These are phyloP conservation scores for Gallinago nigripennis DNA, from an alignment of 2,797 vertebrate genomes.

Conservation along the genomic window DNA sequence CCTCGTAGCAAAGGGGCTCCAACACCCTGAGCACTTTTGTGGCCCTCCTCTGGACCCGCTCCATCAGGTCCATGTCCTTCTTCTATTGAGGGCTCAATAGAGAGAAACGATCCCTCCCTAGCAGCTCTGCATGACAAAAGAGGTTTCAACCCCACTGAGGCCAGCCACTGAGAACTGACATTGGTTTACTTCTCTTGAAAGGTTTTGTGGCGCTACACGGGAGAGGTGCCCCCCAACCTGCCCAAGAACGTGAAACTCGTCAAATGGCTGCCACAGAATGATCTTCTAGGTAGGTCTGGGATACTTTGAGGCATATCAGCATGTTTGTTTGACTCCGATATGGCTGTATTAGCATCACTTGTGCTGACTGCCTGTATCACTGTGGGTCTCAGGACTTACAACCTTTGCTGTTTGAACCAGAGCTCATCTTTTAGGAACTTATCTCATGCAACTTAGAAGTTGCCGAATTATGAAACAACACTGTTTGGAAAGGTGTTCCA, in stretches of 20 bases:
- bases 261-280: constrained; percentile 95
- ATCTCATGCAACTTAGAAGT: not conserved
- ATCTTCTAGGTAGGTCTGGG: constrained; percentile 86
- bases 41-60: too few relatives aligned
- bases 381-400: not conserved
- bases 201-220: constrained; percentile 92
- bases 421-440: not conserved
- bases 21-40: too few relatives aligned
- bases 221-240: constrained; percentile 76
- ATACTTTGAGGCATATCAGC: not conserved
- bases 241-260: constrained; percentile 87
- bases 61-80: too few relatives aligned
- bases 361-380: not conserved
- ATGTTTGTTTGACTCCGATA: not conserved
- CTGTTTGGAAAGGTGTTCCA: not conserved
- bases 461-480: fast-evolving
- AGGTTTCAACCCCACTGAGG: not conserved
- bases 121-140: not conserved
- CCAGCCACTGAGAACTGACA: not conserved
- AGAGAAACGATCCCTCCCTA: not conserved
- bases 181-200: constrained; percentile 34
- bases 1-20: too few relatives aligned
- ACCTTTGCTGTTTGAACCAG: not conserved
- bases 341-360: not conserved
- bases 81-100: too few relatives aligned